Conservation (phyloP, 2,113 vertebrate species). For the Xiphophorus maculatus region DNA sequence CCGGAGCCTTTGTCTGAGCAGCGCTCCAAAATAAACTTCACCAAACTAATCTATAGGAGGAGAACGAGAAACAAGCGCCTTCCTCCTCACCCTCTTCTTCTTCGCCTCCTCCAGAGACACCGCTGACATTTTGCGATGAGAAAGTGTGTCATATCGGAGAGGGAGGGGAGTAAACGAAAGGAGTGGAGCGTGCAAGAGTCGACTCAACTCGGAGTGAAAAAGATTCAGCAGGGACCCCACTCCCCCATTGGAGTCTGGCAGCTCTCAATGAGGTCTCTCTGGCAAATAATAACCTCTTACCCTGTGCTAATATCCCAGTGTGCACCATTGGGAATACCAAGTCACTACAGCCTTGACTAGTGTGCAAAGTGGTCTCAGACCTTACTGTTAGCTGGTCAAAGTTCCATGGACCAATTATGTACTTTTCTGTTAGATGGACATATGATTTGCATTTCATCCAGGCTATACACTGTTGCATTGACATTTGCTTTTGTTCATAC, state of each 20-base stretch:
- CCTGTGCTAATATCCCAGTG: constrained; percentile 47
- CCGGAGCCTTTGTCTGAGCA: constrained; percentile 38
- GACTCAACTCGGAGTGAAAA: constrained; percentile 41
- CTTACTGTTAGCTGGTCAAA: constrained; percentile 9
- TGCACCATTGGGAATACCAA: constrained; percentile 31
- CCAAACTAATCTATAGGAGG: constrained; percentile 66
- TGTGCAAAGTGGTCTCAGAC: constrained; percentile 30
- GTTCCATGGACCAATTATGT: constrained; percentile 18
- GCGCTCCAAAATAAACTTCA: constrained; percentile 46
- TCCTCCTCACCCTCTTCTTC: constrained; percentile 31
- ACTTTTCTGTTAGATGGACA: constrained; percentile 1
- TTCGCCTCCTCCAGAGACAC: constrained; percentile 51
- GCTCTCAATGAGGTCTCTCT: constrained; percentile 45
- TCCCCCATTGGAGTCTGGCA: constrained; percentile 25
- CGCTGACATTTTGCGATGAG: constrained; percentile 65
- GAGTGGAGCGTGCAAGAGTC: constrained; percentile 20
- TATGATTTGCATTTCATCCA: background rate
- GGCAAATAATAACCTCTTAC: constrained; percentile 42
- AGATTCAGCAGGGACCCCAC: constrained; percentile 25
- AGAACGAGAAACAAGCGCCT: constrained; percentile 25
- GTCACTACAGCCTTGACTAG: constrained; percentile 24
- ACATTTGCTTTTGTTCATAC: background rate
- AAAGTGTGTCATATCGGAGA: constrained; percentile 57
- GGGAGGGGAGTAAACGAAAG: background rate
- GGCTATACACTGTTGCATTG: background rate